phyloP scores from a whole-genome alignment of 2,113 vertebrate species.

The Nettapus auritus region DNA sequence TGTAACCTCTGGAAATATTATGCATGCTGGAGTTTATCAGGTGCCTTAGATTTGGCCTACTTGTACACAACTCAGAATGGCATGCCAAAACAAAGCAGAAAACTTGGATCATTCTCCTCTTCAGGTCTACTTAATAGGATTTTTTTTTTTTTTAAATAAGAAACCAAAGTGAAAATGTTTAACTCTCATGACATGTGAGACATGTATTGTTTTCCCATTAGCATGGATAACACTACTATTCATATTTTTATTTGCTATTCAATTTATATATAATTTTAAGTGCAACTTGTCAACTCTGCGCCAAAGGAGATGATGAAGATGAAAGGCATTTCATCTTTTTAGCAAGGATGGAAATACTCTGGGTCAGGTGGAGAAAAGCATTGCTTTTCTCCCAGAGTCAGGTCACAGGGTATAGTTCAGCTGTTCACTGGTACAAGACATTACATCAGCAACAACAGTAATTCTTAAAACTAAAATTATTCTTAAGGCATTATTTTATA shows the following conservation, averaged over 20 bases:
- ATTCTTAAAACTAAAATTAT: slow-evolving; percentile 17
- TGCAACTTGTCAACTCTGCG: neutral
- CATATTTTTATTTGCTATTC: neutral
- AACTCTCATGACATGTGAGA: neutral
- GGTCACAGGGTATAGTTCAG: neutral
- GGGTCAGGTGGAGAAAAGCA: neutral
- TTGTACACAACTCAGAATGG: neutral
- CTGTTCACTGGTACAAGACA: neutral
- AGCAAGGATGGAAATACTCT: neutral
- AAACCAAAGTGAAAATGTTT: slow-evolving; percentile 2
- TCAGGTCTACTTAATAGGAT: neutral
- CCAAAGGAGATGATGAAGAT: neutral
- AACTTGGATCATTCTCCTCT: neutral
- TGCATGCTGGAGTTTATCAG: fast-evolving
- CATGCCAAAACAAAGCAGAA: neutral
- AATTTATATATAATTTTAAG: neutral
- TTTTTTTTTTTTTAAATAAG: neutral
- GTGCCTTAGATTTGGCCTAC: neutral
- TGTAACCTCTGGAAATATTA: neutral
- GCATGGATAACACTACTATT: neutral
- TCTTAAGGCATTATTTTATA: neutral
- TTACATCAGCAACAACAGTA: neutral
- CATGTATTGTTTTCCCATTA: neutral
- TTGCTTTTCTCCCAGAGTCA: neutral
- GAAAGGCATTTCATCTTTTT: neutral